Evolutionary conservation across 2,113 vertebrate genomes (phyloP), one percentile per base, ranked within the genome.

Genomic region (Myotis lucifugus): DNA sequence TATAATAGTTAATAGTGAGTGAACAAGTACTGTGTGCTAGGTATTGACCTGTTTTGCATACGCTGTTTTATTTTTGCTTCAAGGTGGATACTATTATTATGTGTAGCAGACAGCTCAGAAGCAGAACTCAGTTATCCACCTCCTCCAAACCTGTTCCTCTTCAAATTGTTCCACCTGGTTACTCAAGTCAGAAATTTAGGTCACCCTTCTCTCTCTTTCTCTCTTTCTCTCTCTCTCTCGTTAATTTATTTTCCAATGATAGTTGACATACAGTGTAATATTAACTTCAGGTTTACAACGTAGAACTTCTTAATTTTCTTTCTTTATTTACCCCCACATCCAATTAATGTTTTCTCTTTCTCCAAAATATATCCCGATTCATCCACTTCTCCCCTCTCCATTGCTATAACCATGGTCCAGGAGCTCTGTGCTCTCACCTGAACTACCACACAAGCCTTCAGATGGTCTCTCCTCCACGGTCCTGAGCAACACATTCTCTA

Each of bases 81-180:
- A 88, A 93, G 91, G 93, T 70, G 91, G 73, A 85, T 83, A 73
- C 91, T 95, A 88, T 96, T 93, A 91, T 88, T 96, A 83, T 77
- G 40, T 78, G 74, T 88, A 91, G 88, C 79, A 91, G 83, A 66
- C 85, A 73, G 83, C 54, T 85, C 34, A 52, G 54, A 79, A 91
- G 87, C 67, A 81, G 46, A 94, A 92, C 77, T 82, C 2, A 23
- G 73, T 46, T 89, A 85, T 69, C 85, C 85, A 95, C 91, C 88
- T 88, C 54, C 96, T 96, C 77, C 83, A 95, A 95, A 96, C 95
- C 88, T 91, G 91, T 92, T 95, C 40, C 23, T 93, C 59, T 72
- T 90, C 46, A 42, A 67, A 94, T 82, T 34, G 52, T 83, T 94
- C 89, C 50, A 88, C n/a, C 69, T 29, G 59, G n/a, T 85, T 90